These are phyloP conservation scores for Microctenopoma stevenorrisi DNA, from an alignment of 2,797 vertebrate genomes.

Conservation along the genomic window DNA sequence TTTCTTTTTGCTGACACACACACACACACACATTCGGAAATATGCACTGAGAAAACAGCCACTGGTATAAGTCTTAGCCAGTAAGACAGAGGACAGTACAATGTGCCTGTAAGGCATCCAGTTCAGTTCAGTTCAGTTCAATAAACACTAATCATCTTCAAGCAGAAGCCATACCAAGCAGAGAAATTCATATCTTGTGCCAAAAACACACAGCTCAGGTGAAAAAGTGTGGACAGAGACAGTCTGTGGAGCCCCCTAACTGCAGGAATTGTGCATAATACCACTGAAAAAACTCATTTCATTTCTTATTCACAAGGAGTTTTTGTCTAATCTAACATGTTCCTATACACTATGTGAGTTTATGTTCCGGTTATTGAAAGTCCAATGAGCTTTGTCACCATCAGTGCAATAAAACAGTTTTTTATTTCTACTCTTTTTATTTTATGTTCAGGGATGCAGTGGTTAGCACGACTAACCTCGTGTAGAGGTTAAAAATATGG, in stretches of 20 bases:
- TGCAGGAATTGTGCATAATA: neutral
- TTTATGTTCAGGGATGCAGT: no score
- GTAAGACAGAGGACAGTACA: slow-evolving; percentile 40
- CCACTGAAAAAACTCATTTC: neutral
- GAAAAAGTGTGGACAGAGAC: neutral
- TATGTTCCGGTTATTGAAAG: no score
- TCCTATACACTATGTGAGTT: no score
- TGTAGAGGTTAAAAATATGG: neutral
- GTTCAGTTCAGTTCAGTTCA: slow-evolving; percentile 38
- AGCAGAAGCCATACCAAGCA: slow-evolving; percentile 22
- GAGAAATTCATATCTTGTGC: slow-evolving; percentile 11
- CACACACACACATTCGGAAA: slow-evolving; percentile 65
- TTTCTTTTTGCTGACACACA: slow-evolving; percentile 57
- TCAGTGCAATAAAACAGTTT: no score
- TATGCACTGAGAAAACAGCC: slow-evolving; percentile 70
- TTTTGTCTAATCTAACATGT: neutral
- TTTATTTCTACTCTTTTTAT: neutral
- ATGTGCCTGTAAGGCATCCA: slow-evolving; percentile 42
- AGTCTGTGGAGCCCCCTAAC: slow-evolving; percentile 35
- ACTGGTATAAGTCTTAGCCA: slow-evolving; percentile 54
- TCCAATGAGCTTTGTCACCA: no score
- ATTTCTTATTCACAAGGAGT: neutral
- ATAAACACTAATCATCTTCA: slow-evolving; percentile 40
- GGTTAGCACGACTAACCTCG: no score
- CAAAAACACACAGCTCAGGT: neutral